Evolutionary conservation across 35 echinoderm and acorn worm species (phyloP).

Genomic region (Nesometra sesokonis): DNA sequence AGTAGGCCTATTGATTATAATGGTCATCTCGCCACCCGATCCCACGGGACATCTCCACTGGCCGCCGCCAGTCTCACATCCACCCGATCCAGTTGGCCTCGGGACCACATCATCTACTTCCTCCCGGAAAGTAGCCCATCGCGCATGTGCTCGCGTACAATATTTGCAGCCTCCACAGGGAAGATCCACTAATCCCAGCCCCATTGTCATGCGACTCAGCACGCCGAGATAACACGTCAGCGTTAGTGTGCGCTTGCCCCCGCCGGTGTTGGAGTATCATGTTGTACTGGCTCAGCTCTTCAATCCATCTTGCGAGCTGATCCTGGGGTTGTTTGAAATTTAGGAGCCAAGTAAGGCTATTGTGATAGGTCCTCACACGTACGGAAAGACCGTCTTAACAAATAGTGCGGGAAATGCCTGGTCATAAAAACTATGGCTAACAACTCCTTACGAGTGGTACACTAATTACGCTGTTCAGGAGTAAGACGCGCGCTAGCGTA

Average conservation of each 20-base stretch:
- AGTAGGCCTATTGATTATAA: neutral
- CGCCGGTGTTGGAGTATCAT: slow-evolving; percentile 31
- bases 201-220: too few species aligned
- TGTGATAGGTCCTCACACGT: slow-evolving; percentile 33
- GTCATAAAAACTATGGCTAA: slow-evolving; percentile 23
- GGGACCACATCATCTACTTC: slow-evolving; percentile 7
- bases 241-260: slow-evolving; percentile 25
- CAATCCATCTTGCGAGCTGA: slow-evolving; percentile 32
- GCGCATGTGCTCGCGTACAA: neutral
- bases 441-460: slow-evolving; percentile 28
- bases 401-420: slow-evolving; percentile 34
- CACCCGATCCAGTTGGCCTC: neutral
- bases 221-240: slow-evolving; percentile 12
- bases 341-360: slow-evolving; percentile 34
- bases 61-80: neutral
- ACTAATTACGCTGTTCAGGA: slow-evolving; percentile 27
- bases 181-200: neutral
- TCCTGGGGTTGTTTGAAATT: slow-evolving; percentile 30
- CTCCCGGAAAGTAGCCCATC: slow-evolving; percentile 4
- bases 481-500: slow-evolving; percentile 26
- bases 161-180: slow-evolving; percentile 9
- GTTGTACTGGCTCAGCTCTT: slow-evolving; percentile 45
- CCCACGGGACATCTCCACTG: neutral
- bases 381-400: slow-evolving; percentile 17
- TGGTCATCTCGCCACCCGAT: neutral